Base-by-base conservation (phyloP, 2,888 invertebrate genomes). In the Pristionchus entomophagus region DNA sequence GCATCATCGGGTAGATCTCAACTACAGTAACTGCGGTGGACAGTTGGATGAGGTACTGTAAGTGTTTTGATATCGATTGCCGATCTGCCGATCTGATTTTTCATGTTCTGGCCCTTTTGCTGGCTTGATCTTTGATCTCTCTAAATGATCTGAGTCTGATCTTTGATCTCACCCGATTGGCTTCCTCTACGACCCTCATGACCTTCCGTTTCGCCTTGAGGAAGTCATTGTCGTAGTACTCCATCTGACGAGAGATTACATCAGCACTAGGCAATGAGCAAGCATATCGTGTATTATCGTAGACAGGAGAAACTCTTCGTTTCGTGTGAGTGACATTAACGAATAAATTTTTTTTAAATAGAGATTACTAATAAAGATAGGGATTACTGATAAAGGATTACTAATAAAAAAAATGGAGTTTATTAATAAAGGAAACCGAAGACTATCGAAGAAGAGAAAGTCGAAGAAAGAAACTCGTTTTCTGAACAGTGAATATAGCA, bases 31-130 rank as follows among this genome's bases (percentile, higher is more conserved):
- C 82, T 32, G 91, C 89, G n/a, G 92, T 88, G 77, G 89, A 86
- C 26, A 93, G 86, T 89, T 93, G 93, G 86, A 88, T 90, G 87
- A 93, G 91, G 86, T 93, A 93, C 91, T 92, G 88, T 45, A 90
- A 86, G 35, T n/a, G n/a, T n/a, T n/a, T 26, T 10, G 17, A 29
- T 69, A 69, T 69, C 26, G 69, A 35, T 26, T 14, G 32, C 12
- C 38, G n/a, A 56, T 32, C 12, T 32, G 8, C 32, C 3, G 14
- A 32, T n/a, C n/a, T n/a, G n/a, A n/a, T n/a, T n/a, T n/a, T n/a
- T n/a, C n/a, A n/a, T n/a, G n/a, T n/a, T n/a, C n/a, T n/a, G n/a
- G n/a, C n/a, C n/a, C n/a, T n/a, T n/a, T n/a, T n/a, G n/a, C n/a
- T n/a, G n/a, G n/a, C n/a, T 12, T 59, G 19, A 59, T 59, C 26